phyloP scores from a whole-genome alignment of 2,113 vertebrate genomes.

The Corynorhinus townsendii region DNA sequence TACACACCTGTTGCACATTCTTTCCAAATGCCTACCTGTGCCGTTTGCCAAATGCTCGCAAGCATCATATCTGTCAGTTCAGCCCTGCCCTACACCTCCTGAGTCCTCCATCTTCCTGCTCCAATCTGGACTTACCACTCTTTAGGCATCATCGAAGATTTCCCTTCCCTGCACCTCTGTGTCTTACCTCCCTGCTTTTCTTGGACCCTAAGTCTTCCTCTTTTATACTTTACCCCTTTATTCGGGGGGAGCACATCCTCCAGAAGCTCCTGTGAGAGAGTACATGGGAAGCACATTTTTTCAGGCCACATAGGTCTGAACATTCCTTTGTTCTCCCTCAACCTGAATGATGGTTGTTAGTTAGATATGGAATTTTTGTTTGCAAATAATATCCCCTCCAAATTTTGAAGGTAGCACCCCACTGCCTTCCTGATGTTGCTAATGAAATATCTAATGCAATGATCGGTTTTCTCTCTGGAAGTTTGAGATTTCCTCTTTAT shows the following conservation, averaged over 20 bases:
- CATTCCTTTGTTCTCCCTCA: not conserved
- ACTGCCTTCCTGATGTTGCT: not conserved
- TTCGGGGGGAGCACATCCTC: not conserved
- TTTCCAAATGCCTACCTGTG: not conserved
- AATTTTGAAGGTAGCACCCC: not conserved
- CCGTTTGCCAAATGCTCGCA: not conserved
- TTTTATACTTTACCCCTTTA: not conserved
- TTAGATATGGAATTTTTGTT: not conserved
- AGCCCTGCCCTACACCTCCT: not conserved
- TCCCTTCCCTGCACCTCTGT: not conserved
- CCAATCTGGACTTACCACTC: not conserved
- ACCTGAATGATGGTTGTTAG: not conserved
- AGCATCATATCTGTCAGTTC: not conserved
- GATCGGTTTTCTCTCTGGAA: slow-evolving; percentile 24
- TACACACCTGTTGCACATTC: not conserved
- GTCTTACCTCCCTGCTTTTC: not conserved
- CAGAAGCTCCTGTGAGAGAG: not conserved
- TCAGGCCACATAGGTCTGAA: not conserved
- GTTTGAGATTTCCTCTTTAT: not conserved
- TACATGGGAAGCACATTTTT: not conserved
- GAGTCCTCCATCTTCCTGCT: not conserved
- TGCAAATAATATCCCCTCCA: slow-evolving; percentile 3
- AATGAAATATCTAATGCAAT: not conserved
- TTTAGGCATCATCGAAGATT: not conserved
- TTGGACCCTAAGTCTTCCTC: not conserved